Percentiles rank a stretch among this genome's conserved stretches.
Conservation (phyloP, 2,888 invertebrate species). For the Resseliella maxima region DNA sequence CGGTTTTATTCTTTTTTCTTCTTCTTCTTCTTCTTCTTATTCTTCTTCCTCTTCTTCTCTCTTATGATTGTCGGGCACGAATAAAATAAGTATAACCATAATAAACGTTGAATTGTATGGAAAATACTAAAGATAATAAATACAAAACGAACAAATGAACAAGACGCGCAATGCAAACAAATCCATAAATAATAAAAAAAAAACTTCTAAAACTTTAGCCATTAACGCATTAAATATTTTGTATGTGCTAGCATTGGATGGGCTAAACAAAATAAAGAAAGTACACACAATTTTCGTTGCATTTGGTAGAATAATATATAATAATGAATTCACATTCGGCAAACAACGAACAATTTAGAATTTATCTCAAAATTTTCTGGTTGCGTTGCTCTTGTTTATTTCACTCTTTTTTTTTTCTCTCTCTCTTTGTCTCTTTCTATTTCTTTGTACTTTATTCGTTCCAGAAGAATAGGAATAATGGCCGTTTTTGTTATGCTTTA, state of each 20-base stretch:
- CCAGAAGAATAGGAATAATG: conserved; percentile 10
- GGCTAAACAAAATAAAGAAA: background rate
- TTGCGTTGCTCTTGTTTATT: background rate
- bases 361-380: background rate
- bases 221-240: conserved; percentile 44
- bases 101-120: background rate
- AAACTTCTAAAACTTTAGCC: conserved; percentile 30
- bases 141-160: conserved; percentile 18
- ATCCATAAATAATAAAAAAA: conserved; percentile 50
- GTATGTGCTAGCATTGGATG: background rate
- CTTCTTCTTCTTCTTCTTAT: too few relatives aligned
- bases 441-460: background rate
- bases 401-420: background rate
- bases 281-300: conserved; percentile 10
- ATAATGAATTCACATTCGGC: too few relatives aligned
- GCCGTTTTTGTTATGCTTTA: conserved; percentile 13
- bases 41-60: too few relatives aligned
- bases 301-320: too few relatives aligned
- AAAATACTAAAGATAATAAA: conserved; percentile 17
- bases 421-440: too few relatives aligned
- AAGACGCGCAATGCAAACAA: conserved; percentile 15
- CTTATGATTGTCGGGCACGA: too few relatives aligned
- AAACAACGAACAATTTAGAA: background rate
- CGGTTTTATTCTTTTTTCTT: too few relatives aligned
- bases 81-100: background rate